Conservation (phyloP, 2,888 invertebrate genomes). For the Saturnia pavonia region DNA sequence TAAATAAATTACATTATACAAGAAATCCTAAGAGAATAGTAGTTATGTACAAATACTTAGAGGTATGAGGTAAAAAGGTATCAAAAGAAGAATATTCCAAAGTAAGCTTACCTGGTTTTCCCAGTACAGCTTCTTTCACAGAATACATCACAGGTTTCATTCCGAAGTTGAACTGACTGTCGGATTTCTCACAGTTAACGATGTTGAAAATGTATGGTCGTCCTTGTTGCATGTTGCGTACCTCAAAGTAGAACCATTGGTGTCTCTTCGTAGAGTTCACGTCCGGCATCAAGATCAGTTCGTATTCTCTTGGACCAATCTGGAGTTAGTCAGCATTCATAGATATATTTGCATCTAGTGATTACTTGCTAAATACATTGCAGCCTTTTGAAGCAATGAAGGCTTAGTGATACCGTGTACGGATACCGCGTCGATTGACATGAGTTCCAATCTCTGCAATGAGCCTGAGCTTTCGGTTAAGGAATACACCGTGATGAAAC, state of each 20-base stretch:
- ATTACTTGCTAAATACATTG: neutral
- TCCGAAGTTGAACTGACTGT: constrained; percentile 93
- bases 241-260: constrained; percentile 96
- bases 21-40: no score
- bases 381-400: neutral
- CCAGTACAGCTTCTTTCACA: constrained; percentile 85
- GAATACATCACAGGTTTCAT: constrained; percentile 95
- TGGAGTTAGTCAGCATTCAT: constrained; percentile 57
- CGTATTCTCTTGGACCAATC: constrained; percentile 90
- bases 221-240: constrained; percentile 88
- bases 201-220: constrained; percentile 91
- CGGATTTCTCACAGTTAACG: constrained; percentile 92
- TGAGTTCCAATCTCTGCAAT: no score
- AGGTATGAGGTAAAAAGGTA: neutral
- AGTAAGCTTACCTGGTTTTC: constrained; percentile 61
- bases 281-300: constrained; percentile 91
- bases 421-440: no score
- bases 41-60: no score
- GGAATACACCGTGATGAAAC: no score
- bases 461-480: no score
- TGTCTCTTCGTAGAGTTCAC: constrained; percentile 89
- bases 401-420: no score
- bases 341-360: neutral
- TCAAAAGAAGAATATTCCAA: neutral
- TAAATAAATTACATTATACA: no score